Conservation (phyloP, 2,888 invertebrate genomes). For the Prosapia bicincta region DNA sequence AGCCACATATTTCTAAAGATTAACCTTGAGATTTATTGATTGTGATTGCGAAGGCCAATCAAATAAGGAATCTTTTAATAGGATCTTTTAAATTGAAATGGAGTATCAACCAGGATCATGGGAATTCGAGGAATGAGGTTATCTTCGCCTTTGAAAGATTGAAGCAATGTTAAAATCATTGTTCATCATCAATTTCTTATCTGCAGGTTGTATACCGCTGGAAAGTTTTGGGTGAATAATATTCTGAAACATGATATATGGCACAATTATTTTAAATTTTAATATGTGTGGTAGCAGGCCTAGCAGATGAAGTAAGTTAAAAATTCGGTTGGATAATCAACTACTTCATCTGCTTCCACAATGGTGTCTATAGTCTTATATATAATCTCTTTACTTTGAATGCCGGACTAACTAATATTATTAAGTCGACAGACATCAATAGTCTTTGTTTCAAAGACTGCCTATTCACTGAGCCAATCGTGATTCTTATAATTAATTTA, state of each 20-base stretch:
- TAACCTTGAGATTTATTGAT: no score
- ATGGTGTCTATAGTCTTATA: constrained; percentile 40
- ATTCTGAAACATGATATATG: constrained; percentile 39
- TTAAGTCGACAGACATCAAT: constrained; percentile 41
- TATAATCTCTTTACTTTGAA: constrained; percentile 36
- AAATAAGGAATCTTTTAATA: no score
- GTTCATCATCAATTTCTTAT: constrained; percentile 38
- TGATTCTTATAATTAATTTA: constrained; percentile 21
- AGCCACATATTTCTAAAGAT: no score
- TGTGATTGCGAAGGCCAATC: no score
- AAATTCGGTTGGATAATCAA: constrained; percentile 39
- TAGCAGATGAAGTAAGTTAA: constrained; percentile 41
- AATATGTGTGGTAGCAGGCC: constrained; percentile 33
- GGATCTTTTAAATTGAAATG: no score
- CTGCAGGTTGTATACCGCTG: constrained; percentile 39
- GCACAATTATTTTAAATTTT: constrained; percentile 38
- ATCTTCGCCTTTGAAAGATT: constrained; percentile 39
- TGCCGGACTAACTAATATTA: constrained; percentile 40
- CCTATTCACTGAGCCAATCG: constrained; percentile 38
- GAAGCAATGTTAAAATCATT: constrained; percentile 34
- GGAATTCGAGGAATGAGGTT: constrained; percentile 38
- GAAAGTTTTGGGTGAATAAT: constrained; percentile 39
- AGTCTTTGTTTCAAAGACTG: constrained; percentile 43
- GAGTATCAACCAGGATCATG: no score
- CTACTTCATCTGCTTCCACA: constrained; percentile 34